phyloP scores from a whole-genome alignment of 92 coral and sea anemone species.

The Pocillopora grandis region DNA sequence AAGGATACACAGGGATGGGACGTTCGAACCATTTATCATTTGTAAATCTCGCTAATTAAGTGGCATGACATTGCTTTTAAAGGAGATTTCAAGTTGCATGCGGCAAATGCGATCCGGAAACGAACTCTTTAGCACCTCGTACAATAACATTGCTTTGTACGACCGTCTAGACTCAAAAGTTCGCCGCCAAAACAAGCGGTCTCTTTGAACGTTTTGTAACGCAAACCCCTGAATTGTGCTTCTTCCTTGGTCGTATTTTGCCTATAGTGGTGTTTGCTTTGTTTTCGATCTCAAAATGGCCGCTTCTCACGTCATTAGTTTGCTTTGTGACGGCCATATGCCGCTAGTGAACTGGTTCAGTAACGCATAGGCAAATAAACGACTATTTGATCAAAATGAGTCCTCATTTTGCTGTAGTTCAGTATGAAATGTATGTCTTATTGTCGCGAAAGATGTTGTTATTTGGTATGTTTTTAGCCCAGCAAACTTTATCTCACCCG shows the following conservation, averaged over 20 bases:
- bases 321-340: constrained; percentile 3
- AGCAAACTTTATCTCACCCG: no score
- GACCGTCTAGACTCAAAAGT: constrained; percentile 26
- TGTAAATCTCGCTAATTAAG: constrained; percentile 30
- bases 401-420: neutral
- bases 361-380: neutral
- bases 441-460: neutral
- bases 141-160: constrained; percentile 36
- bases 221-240: constrained; percentile 15
- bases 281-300: constrained; percentile 17
- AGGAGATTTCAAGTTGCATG: constrained; percentile 15
- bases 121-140: constrained; percentile 31
- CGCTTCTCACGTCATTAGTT: constrained; percentile 30
- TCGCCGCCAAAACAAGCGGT: constrained; percentile 37
- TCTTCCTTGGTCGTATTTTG: constrained; percentile 21
- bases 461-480: no score
- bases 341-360: neutral
- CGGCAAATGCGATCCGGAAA: constrained; percentile 33
- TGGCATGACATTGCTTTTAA: constrained; percentile 5
- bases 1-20: neutral
- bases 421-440: neutral
- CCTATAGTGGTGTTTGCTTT: constrained; percentile 14
- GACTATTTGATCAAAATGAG: no score
- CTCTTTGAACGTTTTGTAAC: constrained; percentile 27
- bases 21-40: constrained; percentile 6